Conservation (phyloP, 2,797 vertebrate genomes). For the Heterohyrax brucei region DNA sequence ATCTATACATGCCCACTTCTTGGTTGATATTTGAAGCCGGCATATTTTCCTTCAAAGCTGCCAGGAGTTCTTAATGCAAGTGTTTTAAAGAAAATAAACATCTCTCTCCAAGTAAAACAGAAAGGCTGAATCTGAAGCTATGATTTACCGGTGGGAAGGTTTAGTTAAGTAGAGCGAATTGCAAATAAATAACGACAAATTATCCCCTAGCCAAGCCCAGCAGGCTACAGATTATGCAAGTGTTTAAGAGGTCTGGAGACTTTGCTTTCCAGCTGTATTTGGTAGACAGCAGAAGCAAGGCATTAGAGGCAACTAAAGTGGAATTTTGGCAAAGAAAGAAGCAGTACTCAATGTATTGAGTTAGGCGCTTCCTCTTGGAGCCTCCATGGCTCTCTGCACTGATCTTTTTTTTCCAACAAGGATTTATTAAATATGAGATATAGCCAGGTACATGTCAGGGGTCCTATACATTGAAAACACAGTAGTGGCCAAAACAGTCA, state of each 20-base stretch:
- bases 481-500: neutral
- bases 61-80: slow-evolving; percentile 1
- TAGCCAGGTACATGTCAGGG: neutral
- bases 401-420: neutral
- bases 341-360: neutral
- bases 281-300: slow-evolving; percentile 63
- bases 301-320: slow-evolving; percentile 23
- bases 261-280: slow-evolving; percentile 61
- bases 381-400: neutral
- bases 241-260: slow-evolving; percentile 60
- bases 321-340: neutral
- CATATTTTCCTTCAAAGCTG: slow-evolving; percentile 57
- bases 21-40: slow-evolving; percentile 13
- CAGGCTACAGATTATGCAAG: slow-evolving; percentile 37
- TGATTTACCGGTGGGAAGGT: slow-evolving; percentile 66
- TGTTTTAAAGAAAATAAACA: slow-evolving; percentile 72
- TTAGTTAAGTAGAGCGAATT: slow-evolving; percentile 69
- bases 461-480: neutral
- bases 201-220: slow-evolving; percentile 65
- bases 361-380: neutral
- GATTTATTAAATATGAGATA: neutral
- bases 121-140: slow-evolving; percentile 56
- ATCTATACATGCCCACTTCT: neutral
- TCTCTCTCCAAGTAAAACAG: slow-evolving; percentile 64
- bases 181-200: slow-evolving; percentile 80